Evolutionary conservation across 2,113 vertebrate genomes (phyloP), one percentile per base, ranked within the genome.

Genomic region (Capreolus pygargus): DNA sequence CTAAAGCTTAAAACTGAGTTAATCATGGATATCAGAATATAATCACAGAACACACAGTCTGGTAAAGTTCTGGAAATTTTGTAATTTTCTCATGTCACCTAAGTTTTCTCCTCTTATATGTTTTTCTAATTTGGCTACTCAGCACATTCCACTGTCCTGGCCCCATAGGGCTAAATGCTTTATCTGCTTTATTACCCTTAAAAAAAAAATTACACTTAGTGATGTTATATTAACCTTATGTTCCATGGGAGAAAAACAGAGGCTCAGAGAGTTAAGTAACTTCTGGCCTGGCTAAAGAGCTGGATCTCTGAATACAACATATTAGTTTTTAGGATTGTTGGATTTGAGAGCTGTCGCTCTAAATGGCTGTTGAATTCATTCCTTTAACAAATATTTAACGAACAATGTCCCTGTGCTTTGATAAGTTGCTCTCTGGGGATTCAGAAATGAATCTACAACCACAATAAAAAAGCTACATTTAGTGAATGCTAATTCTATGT

Each of bases 251-350:
- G 64, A 14, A 76, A 81, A 91, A 76, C 7, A 47, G 86, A 95
- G 39, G 33, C 67, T 94, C 50, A 86, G 57, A 85, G 88, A 94
- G 7, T 17, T 91, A 95, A 94, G 64, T 94, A 87, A 96, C 92
- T 90, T 84, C 47, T 89, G 19, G 64, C 90, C 39, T 61, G 81
- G 3, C 14, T 95, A 43, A 85, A 93, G 93, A 82, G 61, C 39
- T 94, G 78, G 33, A 70, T 97, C 36, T 95, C 86, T 67, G 81
- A 92, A 91, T 85, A 97, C 36, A 90, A 50, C 16, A 27, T 64
- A 81, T 47, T 85, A 64, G 33, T 70, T 79, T 90, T 82, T 21
- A 43, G 64, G 23, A 16, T 61, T 88, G 33, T 55, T 74, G 27
- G 92, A 93, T 52, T 84, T 87, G 74, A 96, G 94, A 93, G 33